phyloP scores from a whole-genome alignment of 2,888 invertebrate species.

The Drosophila cognata region DNA sequence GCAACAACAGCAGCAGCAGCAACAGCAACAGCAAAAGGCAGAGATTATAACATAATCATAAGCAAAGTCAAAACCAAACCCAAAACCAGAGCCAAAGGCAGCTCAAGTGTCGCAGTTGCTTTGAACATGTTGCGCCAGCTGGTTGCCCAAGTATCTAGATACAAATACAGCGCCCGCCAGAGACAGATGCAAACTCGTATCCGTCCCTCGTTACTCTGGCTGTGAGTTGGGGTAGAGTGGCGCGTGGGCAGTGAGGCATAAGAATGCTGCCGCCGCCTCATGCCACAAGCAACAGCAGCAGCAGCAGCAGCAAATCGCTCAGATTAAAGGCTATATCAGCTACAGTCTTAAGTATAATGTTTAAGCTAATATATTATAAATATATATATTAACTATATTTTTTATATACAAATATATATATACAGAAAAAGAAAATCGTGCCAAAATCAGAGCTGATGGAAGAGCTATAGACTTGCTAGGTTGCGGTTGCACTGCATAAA shows the following conservation, averaged over 20 bases:
- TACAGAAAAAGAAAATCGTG: background rate
- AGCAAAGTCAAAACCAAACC: slow-evolving; percentile 40
- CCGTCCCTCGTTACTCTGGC: slow-evolving; percentile 11
- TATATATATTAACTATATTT: background rate
- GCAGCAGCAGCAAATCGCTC: background rate
- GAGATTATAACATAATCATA: slow-evolving; percentile 59
- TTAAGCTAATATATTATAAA: background rate
- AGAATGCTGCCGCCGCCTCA: slow-evolving; percentile 36
- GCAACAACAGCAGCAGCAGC: slow-evolving; percentile 3
- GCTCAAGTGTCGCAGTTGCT: slow-evolving; percentile 66
- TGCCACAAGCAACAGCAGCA: slow-evolving; percentile 26
- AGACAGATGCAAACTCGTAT: slow-evolving; percentile 12
- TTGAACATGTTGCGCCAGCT: slow-evolving; percentile 73
- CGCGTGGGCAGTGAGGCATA: slow-evolving; percentile 66
- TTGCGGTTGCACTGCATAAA: background rate
- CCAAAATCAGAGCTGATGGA: background rate
- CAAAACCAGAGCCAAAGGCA: slow-evolving; percentile 43
- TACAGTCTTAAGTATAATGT: background rate
- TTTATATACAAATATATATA: background rate
- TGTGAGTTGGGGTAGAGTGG: slow-evolving; percentile 35
- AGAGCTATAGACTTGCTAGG: too few relatives aligned
- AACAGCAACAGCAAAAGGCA: slow-evolving; percentile 1
- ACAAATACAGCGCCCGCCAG: slow-evolving; percentile 22
- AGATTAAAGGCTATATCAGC: background rate
- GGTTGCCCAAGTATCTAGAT: slow-evolving; percentile 40